phyloP scores from a whole-genome alignment of 1,140 invertebrate species.

The Cydia fagiglandana region DNA sequence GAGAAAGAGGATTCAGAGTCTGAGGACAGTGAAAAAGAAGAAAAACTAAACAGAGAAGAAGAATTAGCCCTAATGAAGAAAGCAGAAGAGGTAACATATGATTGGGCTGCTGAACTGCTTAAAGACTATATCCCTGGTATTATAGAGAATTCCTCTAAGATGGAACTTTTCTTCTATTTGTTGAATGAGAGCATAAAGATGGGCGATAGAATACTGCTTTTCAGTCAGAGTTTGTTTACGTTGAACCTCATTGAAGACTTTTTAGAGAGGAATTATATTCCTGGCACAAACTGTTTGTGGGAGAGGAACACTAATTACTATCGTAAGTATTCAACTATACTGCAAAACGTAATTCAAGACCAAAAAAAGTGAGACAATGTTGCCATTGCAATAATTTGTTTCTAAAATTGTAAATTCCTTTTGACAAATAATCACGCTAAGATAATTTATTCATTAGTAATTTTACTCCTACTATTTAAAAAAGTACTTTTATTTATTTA shows the following conservation, averaged over 20 bases:
- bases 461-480: no score
- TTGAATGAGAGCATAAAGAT: constrained; percentile 92
- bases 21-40: constrained; percentile 80
- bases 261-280: constrained; percentile 89
- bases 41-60: constrained; percentile 79
- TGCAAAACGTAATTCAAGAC: no score
- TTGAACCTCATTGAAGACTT: constrained; percentile 98
- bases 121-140: constrained; percentile 92
- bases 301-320: constrained; percentile 93
- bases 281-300: constrained; percentile 89
- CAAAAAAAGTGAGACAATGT: no score
- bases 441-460: no score
- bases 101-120: constrained; percentile 92
- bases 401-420: no score
- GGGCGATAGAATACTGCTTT: constrained; percentile 96
- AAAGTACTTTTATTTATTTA: no score
- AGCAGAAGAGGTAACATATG: constrained; percentile 90
- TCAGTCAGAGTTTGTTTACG: constrained; percentile 97
- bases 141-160: constrained; percentile 97
- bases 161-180: constrained; percentile 96
- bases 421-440: no score
- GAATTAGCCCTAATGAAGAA: constrained; percentile 80
- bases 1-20: constrained; percentile 69
- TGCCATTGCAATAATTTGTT: no score
- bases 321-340: constrained; percentile 86